Conservation (phyloP, 1,140 invertebrate genomes). For the Ostrea denselamellosa region DNA sequence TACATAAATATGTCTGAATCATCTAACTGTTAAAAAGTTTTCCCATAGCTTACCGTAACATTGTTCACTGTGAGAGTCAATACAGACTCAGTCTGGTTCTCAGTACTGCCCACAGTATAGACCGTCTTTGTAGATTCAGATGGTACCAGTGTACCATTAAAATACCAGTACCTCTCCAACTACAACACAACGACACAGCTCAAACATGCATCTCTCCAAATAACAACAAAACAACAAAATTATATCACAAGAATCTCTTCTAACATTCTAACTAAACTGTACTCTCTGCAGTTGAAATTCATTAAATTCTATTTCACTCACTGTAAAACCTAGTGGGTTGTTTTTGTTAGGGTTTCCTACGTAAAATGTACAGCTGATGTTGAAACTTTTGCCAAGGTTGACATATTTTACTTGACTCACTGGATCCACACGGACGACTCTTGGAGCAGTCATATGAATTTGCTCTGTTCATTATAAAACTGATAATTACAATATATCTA, state of each 20-base stretch:
- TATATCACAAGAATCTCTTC: no score
- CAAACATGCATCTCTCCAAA: no score
- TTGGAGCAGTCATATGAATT: neutral
- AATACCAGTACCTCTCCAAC: constrained; percentile 17
- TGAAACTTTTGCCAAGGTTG: neutral
- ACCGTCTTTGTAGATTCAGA: neutral
- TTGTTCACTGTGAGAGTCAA: neutral
- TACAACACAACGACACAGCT: neutral
- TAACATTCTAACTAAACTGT: no score
- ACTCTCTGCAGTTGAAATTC: neutral
- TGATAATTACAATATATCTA: no score
- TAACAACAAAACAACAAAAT: no score
- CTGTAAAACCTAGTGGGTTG: constrained; percentile 10
- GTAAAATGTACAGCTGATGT: constrained; percentile 41
- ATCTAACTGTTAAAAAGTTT: neutral
- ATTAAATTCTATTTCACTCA: neutral
- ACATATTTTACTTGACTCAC: neutral
- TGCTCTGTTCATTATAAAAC: neutral
- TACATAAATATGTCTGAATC: neutral
- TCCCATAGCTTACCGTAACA: neutral
- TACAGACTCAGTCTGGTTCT: neutral
- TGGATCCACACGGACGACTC: neutral
- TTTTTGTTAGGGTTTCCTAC: constrained; percentile 13
- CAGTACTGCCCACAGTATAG: neutral
- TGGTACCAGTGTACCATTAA: neutral